Base-by-base conservation (phyloP, 2,888 invertebrate genomes). In the Epinotia brunnichana region DNA sequence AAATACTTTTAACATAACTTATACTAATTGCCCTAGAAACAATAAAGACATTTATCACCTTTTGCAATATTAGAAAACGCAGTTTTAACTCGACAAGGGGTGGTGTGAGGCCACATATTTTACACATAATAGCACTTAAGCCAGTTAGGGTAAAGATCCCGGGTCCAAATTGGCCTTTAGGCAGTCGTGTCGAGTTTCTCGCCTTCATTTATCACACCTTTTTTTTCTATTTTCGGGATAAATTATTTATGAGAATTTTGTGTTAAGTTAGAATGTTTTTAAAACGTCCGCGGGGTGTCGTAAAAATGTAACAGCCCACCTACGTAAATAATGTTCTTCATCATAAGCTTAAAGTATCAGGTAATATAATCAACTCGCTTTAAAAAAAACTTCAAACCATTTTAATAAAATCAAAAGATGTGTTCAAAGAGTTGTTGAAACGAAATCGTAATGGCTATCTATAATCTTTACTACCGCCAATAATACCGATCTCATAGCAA, bases 91-190 rank as follows among this genome's bases (percentile, higher is more conserved):
- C 17, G 35, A 44, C 60, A 74, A 78, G 75, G 75, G 76, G 75
- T 76, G 75, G 75, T 75, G 73, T 76, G 75, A 76, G 77, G 75
- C 76, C 70, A 74, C 72, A 78, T 80, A 79, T 78, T 80, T 80
- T 77, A 78, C 76, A 77, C 77, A 74, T 77, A 79, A 78, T 76
- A 74, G 78, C 77, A 77, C 77, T 80, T 77, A 77, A 75, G 77
- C 74, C 74, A 73, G 76, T 76, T 74, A 69, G 76, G 76, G 74
- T 73, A 77, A 76, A 75, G 74, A 77, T 74, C 73, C 68, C 68
- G 69, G 69, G 72, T 39, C 74, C 75, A 74, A 78, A 77, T 75
- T 75, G 73, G 72, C 74, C 75, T 74, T 77, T 76, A 75, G 76
- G 74, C 70, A 75, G 75, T 76, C 74, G 68, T 76, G 73, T 72